A percentile compares a stretch with the other conserved stretches of the same genome.
Evolutionary conservation across 1,140 invertebrate genomes (phyloP).

Genomic region (Drosophila sp.): DNA sequence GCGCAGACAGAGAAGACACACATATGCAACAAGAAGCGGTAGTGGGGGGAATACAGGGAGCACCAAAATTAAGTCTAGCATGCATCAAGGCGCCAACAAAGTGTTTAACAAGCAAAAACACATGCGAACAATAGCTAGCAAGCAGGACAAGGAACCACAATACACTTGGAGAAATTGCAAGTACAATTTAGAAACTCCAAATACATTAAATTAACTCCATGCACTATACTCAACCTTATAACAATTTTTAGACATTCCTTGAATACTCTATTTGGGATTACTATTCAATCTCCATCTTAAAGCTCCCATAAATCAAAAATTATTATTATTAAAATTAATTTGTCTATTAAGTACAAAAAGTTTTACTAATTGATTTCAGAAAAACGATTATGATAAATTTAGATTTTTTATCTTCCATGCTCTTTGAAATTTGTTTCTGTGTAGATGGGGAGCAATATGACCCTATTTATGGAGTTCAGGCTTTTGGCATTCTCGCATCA

Average conservation of each 20-base stretch:
- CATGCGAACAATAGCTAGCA: conserved; percentile 1
- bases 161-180: background rate
- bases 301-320: too few species aligned
- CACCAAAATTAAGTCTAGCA: conserved; percentile 13
- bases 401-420: too few species aligned
- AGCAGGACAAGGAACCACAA: background rate
- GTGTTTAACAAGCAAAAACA: background rate
- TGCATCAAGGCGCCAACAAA: conserved; percentile 12
- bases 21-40: conserved; percentile 1
- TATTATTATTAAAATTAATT: too few species aligned
- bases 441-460: background rate
- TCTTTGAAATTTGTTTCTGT: background rate
- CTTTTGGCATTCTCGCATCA: background rate
- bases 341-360: too few species aligned
- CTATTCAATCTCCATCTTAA: too few species aligned
- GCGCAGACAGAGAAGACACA: background rate
- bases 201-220: too few species aligned
- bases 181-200: too few species aligned
- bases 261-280: too few species aligned
- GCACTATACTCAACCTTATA: too few species aligned
- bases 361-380: too few species aligned
- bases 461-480: background rate
- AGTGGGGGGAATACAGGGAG: background rate
- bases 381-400: too few species aligned
- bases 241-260: too few species aligned